Conservation (phyloP, 1,140 invertebrate species). For the Drosophila pandora region DNA sequence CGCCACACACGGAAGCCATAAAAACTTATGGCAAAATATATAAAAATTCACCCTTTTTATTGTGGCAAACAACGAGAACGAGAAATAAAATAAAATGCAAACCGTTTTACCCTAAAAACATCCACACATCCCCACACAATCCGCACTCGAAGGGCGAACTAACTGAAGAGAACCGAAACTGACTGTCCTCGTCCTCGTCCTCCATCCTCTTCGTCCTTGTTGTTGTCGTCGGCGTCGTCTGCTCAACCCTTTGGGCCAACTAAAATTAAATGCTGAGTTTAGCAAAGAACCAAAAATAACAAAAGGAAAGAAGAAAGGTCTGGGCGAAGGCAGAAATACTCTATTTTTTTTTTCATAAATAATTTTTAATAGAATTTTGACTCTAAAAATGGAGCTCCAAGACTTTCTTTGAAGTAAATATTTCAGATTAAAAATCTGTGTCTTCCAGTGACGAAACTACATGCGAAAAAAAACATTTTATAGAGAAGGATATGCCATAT, state of each 20-base stretch:
- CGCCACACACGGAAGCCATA: constrained; percentile 81
- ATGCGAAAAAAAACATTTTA: too few relatives aligned
- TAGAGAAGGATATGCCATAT: too few relatives aligned
- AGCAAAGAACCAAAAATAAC: constrained; percentile 58
- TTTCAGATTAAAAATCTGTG: too few relatives aligned
- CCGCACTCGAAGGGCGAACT: constrained; percentile 17
- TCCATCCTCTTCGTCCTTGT: background rate
- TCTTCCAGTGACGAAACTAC: too few relatives aligned
- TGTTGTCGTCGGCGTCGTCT: constrained; percentile 9
- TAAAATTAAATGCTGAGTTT: constrained; percentile 81
- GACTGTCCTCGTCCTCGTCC: constrained; percentile 12
- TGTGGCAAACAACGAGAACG: constrained; percentile 78
- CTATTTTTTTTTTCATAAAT: background rate
- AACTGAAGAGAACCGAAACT: constrained; percentile 47
- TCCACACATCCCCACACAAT: constrained; percentile 17
- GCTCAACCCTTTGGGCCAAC: constrained; percentile 57
- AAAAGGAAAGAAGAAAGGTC: background rate
- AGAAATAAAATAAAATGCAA: constrained; percentile 79
- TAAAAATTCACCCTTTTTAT: constrained; percentile 82
- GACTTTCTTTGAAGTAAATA: too few relatives aligned
- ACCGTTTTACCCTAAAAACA: constrained; percentile 57
- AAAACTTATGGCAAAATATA: constrained; percentile 80
- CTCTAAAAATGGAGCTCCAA: too few relatives aligned
- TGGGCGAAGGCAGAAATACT: constrained; percentile 15
- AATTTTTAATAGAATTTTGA: too few relatives aligned